Conservation (phyloP, 2,113 vertebrate species). For the Eidolon helvum region DNA sequence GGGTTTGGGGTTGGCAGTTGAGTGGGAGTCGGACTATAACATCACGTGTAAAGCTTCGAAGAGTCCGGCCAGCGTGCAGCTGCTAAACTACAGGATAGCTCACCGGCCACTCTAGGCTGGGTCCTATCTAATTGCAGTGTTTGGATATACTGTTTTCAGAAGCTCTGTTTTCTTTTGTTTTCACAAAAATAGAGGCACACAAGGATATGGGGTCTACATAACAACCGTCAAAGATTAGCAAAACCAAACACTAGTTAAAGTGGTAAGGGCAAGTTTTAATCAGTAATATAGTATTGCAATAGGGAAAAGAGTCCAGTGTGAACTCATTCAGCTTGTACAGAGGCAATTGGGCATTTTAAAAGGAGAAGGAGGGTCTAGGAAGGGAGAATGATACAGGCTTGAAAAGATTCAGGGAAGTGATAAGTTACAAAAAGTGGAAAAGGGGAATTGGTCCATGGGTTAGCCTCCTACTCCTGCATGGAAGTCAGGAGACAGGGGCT, state of each 20-base stretch:
- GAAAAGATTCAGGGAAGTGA: neutral
- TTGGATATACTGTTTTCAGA: neutral
- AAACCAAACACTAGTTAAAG: neutral
- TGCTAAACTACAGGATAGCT: neutral
- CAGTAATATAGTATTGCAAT: neutral
- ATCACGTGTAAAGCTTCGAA: neutral
- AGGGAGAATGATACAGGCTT: neutral
- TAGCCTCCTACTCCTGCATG: neutral
- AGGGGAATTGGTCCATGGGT: neutral
- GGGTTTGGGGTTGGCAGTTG: no score
- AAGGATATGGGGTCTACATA: neutral
- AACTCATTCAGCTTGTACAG: neutral
- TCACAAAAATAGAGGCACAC: neutral
- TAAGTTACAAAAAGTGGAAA: neutral
- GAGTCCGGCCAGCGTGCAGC: rapidly evolving
- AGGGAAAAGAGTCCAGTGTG: neutral
- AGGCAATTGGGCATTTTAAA: neutral
- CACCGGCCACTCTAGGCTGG: neutral
- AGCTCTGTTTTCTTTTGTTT: neutral
- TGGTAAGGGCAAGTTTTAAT: neutral
- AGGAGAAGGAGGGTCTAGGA: neutral
- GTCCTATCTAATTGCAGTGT: neutral
- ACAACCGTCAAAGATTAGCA: neutral
- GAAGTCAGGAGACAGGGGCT: no score
- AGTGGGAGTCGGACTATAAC: neutral